Evolutionary conservation across 2,113 vertebrate genomes (phyloP), one percentile per base, ranked within the genome.

Genomic region (Pangasianodon hypophthalmus): DNA sequence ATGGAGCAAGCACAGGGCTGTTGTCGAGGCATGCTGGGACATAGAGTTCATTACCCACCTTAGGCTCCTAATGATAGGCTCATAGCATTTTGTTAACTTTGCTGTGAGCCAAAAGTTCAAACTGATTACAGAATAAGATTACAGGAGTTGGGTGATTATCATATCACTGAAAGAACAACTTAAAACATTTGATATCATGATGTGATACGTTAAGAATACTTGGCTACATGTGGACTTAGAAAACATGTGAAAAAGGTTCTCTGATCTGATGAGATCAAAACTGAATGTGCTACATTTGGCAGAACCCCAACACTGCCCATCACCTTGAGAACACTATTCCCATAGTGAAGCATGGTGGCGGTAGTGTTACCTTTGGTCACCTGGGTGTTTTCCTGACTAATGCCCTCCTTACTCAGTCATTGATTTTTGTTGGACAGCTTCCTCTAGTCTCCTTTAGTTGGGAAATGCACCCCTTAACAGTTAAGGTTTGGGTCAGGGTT

Each of bases 81-180:
- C 32, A 64, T 29, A 64, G 81, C 41, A 56, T 62, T 56, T 82
- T 83, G 16, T 87, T 69, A 87, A 89, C 84, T 54, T 82, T 79
- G 85, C 84, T 75, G 11, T 21, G 64, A 89, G 37, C 37, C 14
- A 87, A 79, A 56, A 58, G 29, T 52, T 58, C 11, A 24, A 85
- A 80, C 54, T 62, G 69, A 85, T 75, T 85, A 75, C 41, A 32
- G 71, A 56, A 75, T 62, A 85, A 50, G 29, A 77, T 77, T 85
- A 77, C 64, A 56, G 50, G 37, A 56, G 80, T 29, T 10, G 19
- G 13, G n/a, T 18, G 37, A 56, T 88, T 60, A 60, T 84, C 37
- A 56, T 60, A 48, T 67, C 21, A 7, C 10, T 67, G n/a, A 50
- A 58, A 41, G 24, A 21, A 29, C 26, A 16, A 71, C 37, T 60